A percentile compares a stretch with the other conserved stretches of the same genome.
These are phyloP conservation scores for Ophion ellenae DNA, from an alignment of 2,888 invertebrate genomes.

Conservation along the genomic window DNA sequence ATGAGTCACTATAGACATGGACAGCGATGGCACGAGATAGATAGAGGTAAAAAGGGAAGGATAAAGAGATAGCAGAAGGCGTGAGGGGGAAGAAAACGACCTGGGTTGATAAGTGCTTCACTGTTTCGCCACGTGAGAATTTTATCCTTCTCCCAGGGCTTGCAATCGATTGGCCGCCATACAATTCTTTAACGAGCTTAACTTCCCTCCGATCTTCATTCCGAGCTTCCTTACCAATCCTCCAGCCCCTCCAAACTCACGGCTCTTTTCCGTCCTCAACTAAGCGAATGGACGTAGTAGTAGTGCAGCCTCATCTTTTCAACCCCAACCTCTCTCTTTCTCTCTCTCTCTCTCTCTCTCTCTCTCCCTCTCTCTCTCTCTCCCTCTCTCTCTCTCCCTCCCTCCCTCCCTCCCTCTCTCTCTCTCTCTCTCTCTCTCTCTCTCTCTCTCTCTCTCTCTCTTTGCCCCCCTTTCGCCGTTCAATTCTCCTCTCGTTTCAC, in stretches of 20 bases:
- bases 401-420: not conserved
- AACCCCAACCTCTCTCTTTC: conserved; percentile 25
- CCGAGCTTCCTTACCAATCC: conserved; percentile 37
- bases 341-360: conserved; percentile 44
- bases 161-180: conserved; percentile 72
- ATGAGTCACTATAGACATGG: conserved; percentile 8
- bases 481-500: conserved; percentile 49
- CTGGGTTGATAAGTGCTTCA: conserved; percentile 63
- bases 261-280: conserved; percentile 49
- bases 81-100: conserved; percentile 52
- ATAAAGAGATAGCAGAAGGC: conserved; percentile 14
- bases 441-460: conserved; percentile 1
- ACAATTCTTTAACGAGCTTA: conserved; percentile 77
- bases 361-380: conserved; percentile 5
- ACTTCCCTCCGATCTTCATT: conserved; percentile 70
- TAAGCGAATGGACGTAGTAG: conserved; percentile 42
- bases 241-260: conserved; percentile 29
- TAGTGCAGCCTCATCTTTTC: conserved; percentile 40
- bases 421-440: conserved; percentile 49
- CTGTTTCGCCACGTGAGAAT: conserved; percentile 73
- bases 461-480: not conserved
- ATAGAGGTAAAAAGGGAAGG: conserved; percentile 26
- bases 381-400: conserved; percentile 42
- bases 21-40: conserved; percentile 27
- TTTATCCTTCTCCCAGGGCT: conserved; percentile 68